Base-by-base conservation (phyloP, 2,888 invertebrate species). In the Drosophila falleni region DNA sequence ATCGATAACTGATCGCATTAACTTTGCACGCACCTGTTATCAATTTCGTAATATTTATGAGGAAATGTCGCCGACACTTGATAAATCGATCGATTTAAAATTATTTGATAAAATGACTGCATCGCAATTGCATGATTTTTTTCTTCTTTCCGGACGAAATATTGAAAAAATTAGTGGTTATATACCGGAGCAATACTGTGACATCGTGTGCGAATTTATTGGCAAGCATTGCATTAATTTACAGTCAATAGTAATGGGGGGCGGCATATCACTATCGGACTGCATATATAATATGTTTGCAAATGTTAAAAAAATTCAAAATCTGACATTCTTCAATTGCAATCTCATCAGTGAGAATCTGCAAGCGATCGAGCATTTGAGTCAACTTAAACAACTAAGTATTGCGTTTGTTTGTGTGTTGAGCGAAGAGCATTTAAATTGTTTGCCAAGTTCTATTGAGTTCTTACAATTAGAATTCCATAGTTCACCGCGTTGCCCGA, bases 61-160 rank as follows among this genome's bases (percentile, higher is more conserved):
- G 13, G 3, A 1, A 35, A 35, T 4, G 4, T 35, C 33, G 33
- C 33, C 33, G 11, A 10, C n/a, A n/a, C 23, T 23, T 1, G 23
- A 23, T 4, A 69, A 58, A 44, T 26, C 8, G 0, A 5, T 85
- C 0, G 37, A 64, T 5, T 58, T 74, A 5, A 3, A 26, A 0
- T 5, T 47, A 0, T 67, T 86, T 0, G 19, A 26, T 1, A 6
- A 10, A 0, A 50, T 89, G 78, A 85, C 86, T 0, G 23, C 67
- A 5, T 89, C 86, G 88, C 75, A 89, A 33, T 29, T 89, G 6
- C 75, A 66, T 0, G 80, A 87, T n/a, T 89, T 85, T 19, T 89
- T 89, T 5, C 8, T 3, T 3, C 41, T 85, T 1, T 72, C 78
- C 1, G 89, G 85, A 1, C 1, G 0, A n/a, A n/a, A n/a, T n/a